Evolutionary conservation across 2,888 invertebrate genomes (phyloP).

Genomic region (Thyatira batis): DNA sequence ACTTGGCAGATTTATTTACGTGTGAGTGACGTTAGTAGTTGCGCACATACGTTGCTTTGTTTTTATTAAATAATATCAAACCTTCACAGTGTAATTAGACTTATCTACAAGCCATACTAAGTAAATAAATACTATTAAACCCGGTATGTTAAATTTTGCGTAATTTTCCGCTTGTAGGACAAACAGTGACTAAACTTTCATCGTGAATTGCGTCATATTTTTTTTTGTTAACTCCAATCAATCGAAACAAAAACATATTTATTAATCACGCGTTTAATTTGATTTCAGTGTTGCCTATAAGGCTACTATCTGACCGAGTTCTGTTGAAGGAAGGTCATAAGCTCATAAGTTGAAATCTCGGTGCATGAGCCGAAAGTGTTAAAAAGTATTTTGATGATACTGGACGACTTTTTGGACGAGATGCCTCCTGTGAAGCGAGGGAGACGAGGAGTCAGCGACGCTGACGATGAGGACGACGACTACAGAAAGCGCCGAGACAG

Average conservation of each 20-base stretch:
- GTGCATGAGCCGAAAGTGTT: slow-evolving; percentile 3
- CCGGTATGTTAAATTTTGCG: not conserved
- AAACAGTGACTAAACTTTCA: not conserved
- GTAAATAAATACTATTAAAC: not conserved
- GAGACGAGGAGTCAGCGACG: slow-evolving; percentile 79
- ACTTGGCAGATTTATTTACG: not conserved
- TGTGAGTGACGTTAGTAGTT: not conserved
- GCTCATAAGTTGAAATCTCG: not conserved
- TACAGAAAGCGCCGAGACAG: slow-evolving; percentile 88
- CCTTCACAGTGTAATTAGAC: not conserved
- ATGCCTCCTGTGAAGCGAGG: slow-evolving; percentile 73
- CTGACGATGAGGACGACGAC: slow-evolving; percentile 86
- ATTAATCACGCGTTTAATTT: slow-evolving; percentile 8
- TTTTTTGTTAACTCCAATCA: slow-evolving; percentile 11
- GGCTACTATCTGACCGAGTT: no score
- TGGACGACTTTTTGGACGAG: slow-evolving; percentile 52
- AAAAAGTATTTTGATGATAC: slow-evolving; percentile 64
- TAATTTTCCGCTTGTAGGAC: not conserved
- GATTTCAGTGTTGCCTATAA: no score
- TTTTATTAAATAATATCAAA: not conserved
- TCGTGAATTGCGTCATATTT: slow-evolving; percentile 25
- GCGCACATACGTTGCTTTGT: not conserved
- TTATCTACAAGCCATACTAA: not conserved
- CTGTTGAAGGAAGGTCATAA: not conserved
- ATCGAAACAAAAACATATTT: slow-evolving; percentile 4